These are phyloP conservation scores for Odontamblyopus lacepedii DNA, from an alignment of 2,797 vertebrate genomes.

Conservation along the genomic window DNA sequence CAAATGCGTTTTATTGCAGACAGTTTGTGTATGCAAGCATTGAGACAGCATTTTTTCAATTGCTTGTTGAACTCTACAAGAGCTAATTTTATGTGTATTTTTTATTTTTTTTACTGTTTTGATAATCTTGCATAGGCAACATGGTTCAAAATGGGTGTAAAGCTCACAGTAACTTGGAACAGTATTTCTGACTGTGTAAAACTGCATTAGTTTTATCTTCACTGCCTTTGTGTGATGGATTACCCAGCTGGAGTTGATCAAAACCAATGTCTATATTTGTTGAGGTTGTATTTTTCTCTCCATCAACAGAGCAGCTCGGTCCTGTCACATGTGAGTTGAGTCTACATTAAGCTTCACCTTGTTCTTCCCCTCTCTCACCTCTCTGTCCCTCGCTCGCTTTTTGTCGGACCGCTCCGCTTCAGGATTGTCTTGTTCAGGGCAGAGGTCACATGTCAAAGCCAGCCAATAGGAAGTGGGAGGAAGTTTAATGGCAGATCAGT, in stretches of 20 bases:
- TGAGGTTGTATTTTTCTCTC: slow-evolving; percentile 74
- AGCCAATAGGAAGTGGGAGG: slow-evolving; percentile 60
- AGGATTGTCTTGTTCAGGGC: slow-evolving; percentile 55
- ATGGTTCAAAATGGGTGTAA: not conserved
- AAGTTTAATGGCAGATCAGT: slow-evolving; percentile 54
- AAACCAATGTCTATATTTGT: slow-evolving; percentile 59
- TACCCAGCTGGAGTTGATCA: slow-evolving; percentile 33
- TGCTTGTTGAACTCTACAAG: no score
- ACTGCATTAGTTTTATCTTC: slow-evolving; percentile 38
- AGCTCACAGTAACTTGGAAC: slow-evolving; percentile 9
- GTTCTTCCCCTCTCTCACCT: slow-evolving; percentile 35
- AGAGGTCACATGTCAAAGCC: slow-evolving; percentile 49
- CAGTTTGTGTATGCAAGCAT: no score
- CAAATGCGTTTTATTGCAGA: no score
- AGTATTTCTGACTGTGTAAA: slow-evolving; percentile 15
- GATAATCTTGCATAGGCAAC: not conserved
- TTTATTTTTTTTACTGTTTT: no score
- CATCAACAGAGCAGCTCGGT: slow-evolving; percentile 81
- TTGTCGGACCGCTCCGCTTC: slow-evolving; percentile 49
- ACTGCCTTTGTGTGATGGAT: slow-evolving; percentile 27
- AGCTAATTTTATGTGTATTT: no score
- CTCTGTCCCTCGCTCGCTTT: slow-evolving; percentile 30
- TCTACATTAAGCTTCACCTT: slow-evolving; percentile 59
- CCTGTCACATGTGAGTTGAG: slow-evolving; percentile 87
- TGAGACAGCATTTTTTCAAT: no score